A percentile compares a stretch with the other conserved stretches of the same genome.
phyloP scores from a whole-genome alignment of 2,888 invertebrate species.

The Onchidella celtica region DNA sequence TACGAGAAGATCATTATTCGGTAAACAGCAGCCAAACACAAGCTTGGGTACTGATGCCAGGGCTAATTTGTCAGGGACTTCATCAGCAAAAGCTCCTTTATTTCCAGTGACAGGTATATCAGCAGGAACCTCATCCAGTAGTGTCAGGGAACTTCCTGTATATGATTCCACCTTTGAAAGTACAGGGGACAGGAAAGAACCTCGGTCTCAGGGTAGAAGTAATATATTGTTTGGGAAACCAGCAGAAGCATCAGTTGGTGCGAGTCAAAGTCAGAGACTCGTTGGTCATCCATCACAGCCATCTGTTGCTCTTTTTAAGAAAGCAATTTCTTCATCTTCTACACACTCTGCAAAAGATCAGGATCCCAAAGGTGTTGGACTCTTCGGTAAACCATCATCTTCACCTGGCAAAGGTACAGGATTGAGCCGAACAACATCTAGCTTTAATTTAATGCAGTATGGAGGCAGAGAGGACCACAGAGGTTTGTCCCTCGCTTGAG shows the following conservation, averaged over 20 bases:
- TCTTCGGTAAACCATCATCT: neutral
- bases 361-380: neutral
- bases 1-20: neutral
- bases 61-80: neutral
- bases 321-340: neutral
- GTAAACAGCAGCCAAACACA: neutral
- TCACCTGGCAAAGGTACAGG: no score
- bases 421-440: neutral
- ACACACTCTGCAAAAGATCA: neutral
- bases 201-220: neutral
- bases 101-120: neutral
- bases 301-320: constrained; percentile 12
- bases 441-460: neutral
- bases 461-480: no score
- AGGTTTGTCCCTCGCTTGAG: no score
- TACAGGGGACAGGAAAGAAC: neutral
- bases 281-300: neutral
- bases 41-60: neutral
- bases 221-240: constrained; percentile 22
- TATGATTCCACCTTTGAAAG: neutral
- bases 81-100: neutral
- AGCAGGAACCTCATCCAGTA: neutral
- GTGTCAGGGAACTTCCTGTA: neutral
- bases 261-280: neutral
- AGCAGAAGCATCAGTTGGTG: neutral